Base-by-base conservation (phyloP, 2,888 invertebrate species). In the Leistus spinibarbis region DNA sequence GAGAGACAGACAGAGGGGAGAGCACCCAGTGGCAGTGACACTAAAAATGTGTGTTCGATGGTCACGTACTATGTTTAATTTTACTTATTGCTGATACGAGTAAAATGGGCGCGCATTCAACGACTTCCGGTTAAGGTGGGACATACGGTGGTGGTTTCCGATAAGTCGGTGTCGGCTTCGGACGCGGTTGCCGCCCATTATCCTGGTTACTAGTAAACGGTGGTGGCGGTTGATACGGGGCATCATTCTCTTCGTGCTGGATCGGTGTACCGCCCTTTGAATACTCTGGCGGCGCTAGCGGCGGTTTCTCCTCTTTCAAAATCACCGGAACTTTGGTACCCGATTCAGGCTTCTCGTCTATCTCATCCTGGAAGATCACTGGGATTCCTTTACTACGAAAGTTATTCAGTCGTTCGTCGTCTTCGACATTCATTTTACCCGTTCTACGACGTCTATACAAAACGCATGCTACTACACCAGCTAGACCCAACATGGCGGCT, bases 111-210 rank as follows among this genome's bases (percentile, higher is more conserved):
- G 64, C 62, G 10, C 22, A 40, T 57, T 72, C 74, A 78, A 76
- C 77, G 19, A 17, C 27, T 27, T 19, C 40, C 53, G 17, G 84
- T 96, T 97, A 98, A 87, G 98, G 98, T 81, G 98, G 97, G 82
- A 98, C 97, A 86, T 98, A 98, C 54, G 98, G 98, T 77, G 98
- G 97, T 68, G 98, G 98, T 87, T 96, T 95, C 83, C 97, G 92
- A 89, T 97, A 96, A 80, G 95, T 95, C 77, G 96, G 95, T 66
- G 95, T 94, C 76, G 95, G 92, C 82, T 93, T 95, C 71, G 95
- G 95, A 79, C 93, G 89, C 81, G 91, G 92, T 76, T 92, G 91
- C 80, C 92, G 89, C 79, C 90, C 90, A 77, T 89, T 91, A 77
- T 95, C 94, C 80, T 94, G 91, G 76, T 89, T 88, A 75, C 92